A percentile compares a stretch with the other conserved stretches of the same genome.
phyloP scores from a whole-genome alignment of 2,113 vertebrate species.

The Camelus dromedarius region DNA sequence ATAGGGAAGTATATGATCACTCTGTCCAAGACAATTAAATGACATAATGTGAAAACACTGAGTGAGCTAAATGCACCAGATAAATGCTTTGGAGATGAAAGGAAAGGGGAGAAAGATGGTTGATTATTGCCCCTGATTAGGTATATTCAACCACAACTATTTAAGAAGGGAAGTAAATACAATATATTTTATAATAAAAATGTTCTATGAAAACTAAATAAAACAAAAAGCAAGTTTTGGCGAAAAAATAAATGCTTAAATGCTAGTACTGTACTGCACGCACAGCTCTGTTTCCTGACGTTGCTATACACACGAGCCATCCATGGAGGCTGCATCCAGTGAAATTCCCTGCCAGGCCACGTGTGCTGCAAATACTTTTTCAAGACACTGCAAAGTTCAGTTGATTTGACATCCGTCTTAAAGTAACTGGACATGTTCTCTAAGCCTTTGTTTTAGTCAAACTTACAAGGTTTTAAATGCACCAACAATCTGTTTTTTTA shows the following conservation, averaged over 20 bases:
- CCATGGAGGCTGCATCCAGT: background rate
- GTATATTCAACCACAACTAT: background rate
- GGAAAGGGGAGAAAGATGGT: background rate
- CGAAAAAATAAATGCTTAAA: background rate
- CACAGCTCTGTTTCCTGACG: background rate
- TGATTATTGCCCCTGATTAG: background rate
- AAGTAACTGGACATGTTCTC: background rate
- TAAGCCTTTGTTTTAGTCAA: conserved; percentile 1
- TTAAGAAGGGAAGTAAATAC: background rate
- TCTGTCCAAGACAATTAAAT: background rate
- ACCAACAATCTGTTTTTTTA: background rate
- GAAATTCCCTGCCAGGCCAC: background rate
- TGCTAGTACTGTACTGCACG: background rate
- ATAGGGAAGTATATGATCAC: background rate
- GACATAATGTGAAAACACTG: background rate
- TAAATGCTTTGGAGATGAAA: background rate
- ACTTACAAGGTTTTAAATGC: background rate
- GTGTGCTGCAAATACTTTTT: background rate
- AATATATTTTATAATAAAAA: background rate
- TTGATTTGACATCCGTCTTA: background rate
- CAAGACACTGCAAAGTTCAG: background rate
- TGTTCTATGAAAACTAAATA: background rate
- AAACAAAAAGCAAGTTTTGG: conserved; percentile 17
- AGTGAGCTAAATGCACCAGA: background rate
- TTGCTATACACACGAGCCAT: background rate